Conservation (phyloP, 2,797 vertebrate species). For the Poecilia picta region DNA sequence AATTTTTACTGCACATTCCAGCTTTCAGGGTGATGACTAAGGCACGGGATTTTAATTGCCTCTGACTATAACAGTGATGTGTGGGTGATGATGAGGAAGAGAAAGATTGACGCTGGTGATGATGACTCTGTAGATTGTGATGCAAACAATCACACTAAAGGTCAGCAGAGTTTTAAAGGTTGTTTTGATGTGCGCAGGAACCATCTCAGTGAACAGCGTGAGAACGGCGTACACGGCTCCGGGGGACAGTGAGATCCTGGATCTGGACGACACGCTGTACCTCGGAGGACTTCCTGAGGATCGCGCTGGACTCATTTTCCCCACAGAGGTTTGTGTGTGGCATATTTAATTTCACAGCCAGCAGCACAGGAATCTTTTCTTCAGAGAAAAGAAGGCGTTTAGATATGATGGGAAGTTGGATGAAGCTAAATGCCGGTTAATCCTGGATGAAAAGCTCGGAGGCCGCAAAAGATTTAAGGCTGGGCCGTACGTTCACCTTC, state of each 20-base stretch:
- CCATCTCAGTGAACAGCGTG: slow-evolving; percentile 96
- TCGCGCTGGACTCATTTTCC: slow-evolving; percentile 93
- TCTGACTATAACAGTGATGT: slow-evolving; percentile 44
- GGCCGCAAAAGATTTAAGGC: neutral
- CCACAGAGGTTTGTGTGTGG: slow-evolving; percentile 86
- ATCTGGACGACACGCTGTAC: slow-evolving; percentile 95
- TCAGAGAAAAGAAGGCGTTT: neutral
- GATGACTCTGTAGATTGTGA: slow-evolving; percentile 39
- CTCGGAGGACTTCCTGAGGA: slow-evolving; percentile 97
- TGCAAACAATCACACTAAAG: slow-evolving; percentile 43
- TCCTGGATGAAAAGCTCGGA: neutral
- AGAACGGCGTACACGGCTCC: slow-evolving; percentile 96
- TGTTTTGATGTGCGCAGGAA: slow-evolving; percentile 81
- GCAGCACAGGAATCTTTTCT: neutral
- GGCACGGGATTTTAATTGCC: slow-evolving; percentile 27
- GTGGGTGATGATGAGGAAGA: slow-evolving; percentile 31
- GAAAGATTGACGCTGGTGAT: slow-evolving; percentile 28
- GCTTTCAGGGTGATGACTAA: slow-evolving; percentile 32
- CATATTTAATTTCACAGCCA: neutral
- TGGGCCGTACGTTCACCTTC: neutral
- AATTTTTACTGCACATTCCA: neutral
- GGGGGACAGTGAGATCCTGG: slow-evolving; percentile 97
- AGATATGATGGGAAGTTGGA: neutral
- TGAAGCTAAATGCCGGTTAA: neutral
- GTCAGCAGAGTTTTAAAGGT: slow-evolving; percentile 43